These are phyloP conservation scores for Charadrius vociferus DNA, from an alignment of 2,113 vertebrate genomes.

Conservation along the genomic window DNA sequence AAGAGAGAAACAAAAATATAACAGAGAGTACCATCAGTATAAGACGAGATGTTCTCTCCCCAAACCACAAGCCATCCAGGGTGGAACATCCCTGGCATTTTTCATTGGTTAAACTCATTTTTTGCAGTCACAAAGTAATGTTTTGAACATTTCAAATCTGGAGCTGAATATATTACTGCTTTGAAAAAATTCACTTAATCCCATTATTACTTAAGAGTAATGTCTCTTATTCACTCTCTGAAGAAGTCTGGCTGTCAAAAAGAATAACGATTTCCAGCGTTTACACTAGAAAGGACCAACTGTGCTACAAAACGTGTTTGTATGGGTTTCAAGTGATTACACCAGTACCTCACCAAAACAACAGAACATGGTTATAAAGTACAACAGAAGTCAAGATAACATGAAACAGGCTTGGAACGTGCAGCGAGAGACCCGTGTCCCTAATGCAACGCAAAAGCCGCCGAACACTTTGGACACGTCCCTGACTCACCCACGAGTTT, in stretches of 20 bases:
- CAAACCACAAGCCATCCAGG: not conserved
- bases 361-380: not conserved
- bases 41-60: not conserved
- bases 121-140: not conserved
- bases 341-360: not conserved
- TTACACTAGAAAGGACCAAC: not conserved
- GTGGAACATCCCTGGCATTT: not conserved
- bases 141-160: not conserved
- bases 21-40: not conserved
- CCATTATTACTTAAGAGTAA: not conserved
- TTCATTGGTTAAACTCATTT: not conserved
- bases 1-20: too few relatives aligned
- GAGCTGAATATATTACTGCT: not conserved
- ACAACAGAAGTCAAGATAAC: not conserved
- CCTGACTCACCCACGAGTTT: fast-evolving
- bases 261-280: not conserved
- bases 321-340: not conserved
- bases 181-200: not conserved
- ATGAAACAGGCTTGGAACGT: not conserved
- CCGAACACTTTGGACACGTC: not conserved
- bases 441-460: not conserved
- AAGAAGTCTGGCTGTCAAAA: not conserved
- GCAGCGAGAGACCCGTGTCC: fast-evolving
- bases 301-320: not conserved
- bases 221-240: not conserved